phyloP scores from a whole-genome alignment of 2,797 vertebrate species.

The Passerculus sandwichensis region DNA sequence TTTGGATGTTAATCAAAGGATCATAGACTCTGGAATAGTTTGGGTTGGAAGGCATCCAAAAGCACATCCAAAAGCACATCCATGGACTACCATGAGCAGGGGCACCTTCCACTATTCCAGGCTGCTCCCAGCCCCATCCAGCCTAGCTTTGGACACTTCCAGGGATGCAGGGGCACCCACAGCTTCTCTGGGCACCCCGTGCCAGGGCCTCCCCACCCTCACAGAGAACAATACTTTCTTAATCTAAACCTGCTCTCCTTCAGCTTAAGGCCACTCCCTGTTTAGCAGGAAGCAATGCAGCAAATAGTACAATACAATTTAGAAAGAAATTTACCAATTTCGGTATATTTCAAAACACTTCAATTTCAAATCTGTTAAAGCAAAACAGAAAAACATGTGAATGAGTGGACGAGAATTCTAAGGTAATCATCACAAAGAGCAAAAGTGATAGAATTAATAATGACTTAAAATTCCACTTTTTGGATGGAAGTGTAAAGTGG shows the following conservation, averaged over 20 bases:
- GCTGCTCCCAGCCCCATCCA: accelerated
- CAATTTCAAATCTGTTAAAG: neutral
- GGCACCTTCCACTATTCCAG: accelerated
- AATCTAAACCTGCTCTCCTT: neutral
- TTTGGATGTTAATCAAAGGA: neutral
- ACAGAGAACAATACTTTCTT: neutral
- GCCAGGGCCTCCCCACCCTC: accelerated
- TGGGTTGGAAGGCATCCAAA: neutral
- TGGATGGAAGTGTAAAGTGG: constrained; percentile 98
- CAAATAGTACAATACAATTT: neutral
- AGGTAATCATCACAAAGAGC: neutral
- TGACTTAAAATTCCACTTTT: constrained; percentile 85
- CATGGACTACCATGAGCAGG: neutral
- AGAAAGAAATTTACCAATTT: neutral
- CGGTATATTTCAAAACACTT: neutral
- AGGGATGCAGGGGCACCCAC: neutral
- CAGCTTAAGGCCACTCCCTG: neutral
- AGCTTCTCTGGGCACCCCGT: neutral
- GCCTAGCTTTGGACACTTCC: accelerated
- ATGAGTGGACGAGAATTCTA: neutral
- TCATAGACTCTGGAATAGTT: neutral
- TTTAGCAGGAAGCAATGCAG: neutral
- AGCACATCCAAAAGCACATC: accelerated
- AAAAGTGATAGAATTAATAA: neutral
- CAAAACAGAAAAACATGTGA: neutral